These are phyloP conservation scores for Phoxinus dragarum DNA, from an alignment of 2,797 vertebrate genomes.

Conservation along the genomic window DNA sequence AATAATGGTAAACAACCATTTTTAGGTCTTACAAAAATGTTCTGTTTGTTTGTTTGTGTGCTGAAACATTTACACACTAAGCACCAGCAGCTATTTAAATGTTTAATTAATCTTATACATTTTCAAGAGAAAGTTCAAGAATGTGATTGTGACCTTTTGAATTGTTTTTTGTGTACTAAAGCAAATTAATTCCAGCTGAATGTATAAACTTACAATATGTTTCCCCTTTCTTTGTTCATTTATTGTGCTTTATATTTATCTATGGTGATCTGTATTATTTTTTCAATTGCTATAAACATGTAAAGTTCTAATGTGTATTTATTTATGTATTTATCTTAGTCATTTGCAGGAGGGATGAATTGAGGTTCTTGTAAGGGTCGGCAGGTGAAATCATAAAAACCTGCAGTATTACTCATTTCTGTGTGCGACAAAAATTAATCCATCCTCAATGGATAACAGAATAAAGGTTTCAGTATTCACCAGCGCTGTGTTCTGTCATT, in stretches of 20 bases:
- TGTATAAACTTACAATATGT: slow-evolving; percentile 36
- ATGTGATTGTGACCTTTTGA: slow-evolving; percentile 39
- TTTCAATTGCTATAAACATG: slow-evolving; percentile 37
- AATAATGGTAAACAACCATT: slow-evolving; percentile 34
- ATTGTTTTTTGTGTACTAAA: slow-evolving; percentile 24
- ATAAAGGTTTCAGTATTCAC: slow-evolving; percentile 61
- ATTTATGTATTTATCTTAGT: slow-evolving; percentile 31
- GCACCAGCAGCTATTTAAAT: slow-evolving; percentile 59
- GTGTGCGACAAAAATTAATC: slow-evolving; percentile 44
- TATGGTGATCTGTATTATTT: slow-evolving; percentile 27
- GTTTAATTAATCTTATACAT: slow-evolving; percentile 46
- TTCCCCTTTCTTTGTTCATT: background rate
- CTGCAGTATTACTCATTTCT: slow-evolving; percentile 48
- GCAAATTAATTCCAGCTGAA: slow-evolving; percentile 42
- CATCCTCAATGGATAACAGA: slow-evolving; percentile 43
- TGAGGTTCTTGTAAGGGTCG: slow-evolving; percentile 36
- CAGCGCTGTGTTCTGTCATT: background rate
- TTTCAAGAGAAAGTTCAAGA: slow-evolving; percentile 29
- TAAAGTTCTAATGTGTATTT: slow-evolving; percentile 33
- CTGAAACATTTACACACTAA: slow-evolving; percentile 34
- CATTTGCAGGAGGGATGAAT: slow-evolving; percentile 32
- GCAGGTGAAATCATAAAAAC: slow-evolving; percentile 39
- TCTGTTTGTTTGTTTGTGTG: slow-evolving; percentile 37
- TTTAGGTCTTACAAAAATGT: background rate
- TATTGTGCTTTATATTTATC: slow-evolving; percentile 15